Conservation (phyloP, 2,113 vertebrate species). For the Pionites leucogaster region DNA sequence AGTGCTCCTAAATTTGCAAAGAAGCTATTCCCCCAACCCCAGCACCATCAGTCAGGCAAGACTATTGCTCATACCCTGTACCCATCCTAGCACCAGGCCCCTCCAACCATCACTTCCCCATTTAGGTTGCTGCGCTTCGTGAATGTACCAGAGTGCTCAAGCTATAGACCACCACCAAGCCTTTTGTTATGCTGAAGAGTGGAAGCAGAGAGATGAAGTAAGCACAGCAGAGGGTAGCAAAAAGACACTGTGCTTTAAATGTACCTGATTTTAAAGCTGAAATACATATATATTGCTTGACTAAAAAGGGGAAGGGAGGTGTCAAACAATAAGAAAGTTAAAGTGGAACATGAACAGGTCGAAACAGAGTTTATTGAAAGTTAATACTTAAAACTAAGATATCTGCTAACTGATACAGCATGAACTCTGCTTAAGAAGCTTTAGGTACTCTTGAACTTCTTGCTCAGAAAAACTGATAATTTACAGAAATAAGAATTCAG, state of each 20-base stretch:
- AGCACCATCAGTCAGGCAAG: not conserved
- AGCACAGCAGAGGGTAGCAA: not conserved
- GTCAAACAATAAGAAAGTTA: not conserved
- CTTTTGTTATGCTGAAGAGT: not conserved
- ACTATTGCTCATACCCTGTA: not conserved
- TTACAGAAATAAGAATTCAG: not conserved
- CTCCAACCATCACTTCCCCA: not conserved
- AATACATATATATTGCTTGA: not conserved
- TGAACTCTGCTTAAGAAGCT: not conserved
- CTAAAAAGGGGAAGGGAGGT: not conserved
- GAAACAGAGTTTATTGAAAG: not conserved
- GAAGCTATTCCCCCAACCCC: not conserved
- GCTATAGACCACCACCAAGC: not conserved
- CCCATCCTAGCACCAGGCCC: not conserved
- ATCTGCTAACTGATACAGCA: not conserved
- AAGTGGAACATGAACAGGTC: not conserved
- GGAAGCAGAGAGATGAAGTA: not conserved
- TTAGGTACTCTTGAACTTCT: not conserved
- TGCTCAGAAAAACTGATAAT: not conserved
- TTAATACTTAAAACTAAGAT: not conserved
- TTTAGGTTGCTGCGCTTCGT: not conserved
- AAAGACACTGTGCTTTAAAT: not conserved
- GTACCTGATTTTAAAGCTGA: not conserved
- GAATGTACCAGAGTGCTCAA: not conserved
- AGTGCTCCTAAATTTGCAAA: not conserved